Conservation (phyloP, 2,888 invertebrate genomes). For the Seira ritae region DNA sequence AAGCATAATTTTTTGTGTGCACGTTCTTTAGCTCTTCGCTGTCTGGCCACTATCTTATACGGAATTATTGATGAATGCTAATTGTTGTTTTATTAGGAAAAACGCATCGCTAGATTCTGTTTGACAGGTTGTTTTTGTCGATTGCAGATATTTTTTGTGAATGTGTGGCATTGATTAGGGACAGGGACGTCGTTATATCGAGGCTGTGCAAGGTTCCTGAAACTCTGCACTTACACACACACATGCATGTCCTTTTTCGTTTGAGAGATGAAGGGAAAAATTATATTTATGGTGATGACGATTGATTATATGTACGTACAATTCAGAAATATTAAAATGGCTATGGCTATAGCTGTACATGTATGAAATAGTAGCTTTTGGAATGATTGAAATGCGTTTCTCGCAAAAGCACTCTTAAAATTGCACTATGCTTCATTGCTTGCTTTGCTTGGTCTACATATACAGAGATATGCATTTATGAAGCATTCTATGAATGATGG, state of each 20-base stretch:
- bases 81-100: conserved; percentile 32
- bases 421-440: not conserved
- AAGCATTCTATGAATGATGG: not conserved
- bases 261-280: conserved; percentile 25
- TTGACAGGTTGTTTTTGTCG: conserved; percentile 42
- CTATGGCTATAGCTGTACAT: not conserved
- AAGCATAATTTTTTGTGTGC: not conserved
- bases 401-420: not conserved
- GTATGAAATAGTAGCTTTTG: not conserved
- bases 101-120: conserved; percentile 40
- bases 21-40: not conserved
- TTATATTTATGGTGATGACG: conserved; percentile 18
- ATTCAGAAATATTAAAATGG: not conserved
- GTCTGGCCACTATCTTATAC: conserved; percentile 7
- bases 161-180: conserved; percentile 53
- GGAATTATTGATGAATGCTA: not conserved
- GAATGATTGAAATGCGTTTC: not conserved
- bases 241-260: not conserved
- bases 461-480: not conserved
- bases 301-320: conserved; percentile 9
- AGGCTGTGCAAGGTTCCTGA: conserved; percentile 52
- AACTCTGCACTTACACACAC: not conserved
- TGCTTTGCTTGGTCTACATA: not conserved
- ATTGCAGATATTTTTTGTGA: conserved; percentile 25
- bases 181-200: conserved; percentile 48